Evolutionary conservation across 2,888 invertebrate species (phyloP), one percentile per base, ranked within the genome.

Genomic region (Unio pictorum): DNA sequence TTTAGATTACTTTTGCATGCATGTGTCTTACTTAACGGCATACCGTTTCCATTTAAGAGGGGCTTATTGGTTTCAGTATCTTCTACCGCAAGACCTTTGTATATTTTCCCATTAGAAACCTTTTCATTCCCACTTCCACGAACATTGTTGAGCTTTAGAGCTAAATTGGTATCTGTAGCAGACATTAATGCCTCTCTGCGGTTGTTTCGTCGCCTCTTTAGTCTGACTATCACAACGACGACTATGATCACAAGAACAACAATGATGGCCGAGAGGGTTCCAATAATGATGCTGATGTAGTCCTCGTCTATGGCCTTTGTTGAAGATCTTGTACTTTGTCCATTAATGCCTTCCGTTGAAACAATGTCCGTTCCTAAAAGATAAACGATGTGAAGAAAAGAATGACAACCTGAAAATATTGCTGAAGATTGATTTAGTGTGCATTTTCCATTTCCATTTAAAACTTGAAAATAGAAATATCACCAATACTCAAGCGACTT

Each of bases 191-290:
- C 81, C 59, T 83, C 83, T 34, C 84, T 79, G 69, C 84, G 85
- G 66, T 82, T 81, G 72, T 83, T 84, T 72, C 85, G 84, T 69
- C 86, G 85, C 59, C 84, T 76, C 64, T 85, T 82, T 70, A 85
- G 84, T 30, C 84, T 83, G 55, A 84, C 74, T 69, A 95, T 93
- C 65, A 95, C 91, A 82, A 95, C 94, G 55, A 94, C 93, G 17
- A 94, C 93, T 4, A 93, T 94, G 26, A 95, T 91, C 3, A 95
- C 91, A 64, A 95, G 92, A 64, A 94, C 93, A 64, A 88, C 81
- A 23, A 89, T 82, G 62, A 95, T 92, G 1, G 94, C 94, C 45
- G 94, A 94, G 67, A 95, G 90, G 8, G 95, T 84, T 20, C 84
- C 86, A 62, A 86, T 84, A 69, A 86, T 83, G 67, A 86, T 85